Conservation (phyloP, 2,888 invertebrate genomes). For the Tiphia femorata region DNA sequence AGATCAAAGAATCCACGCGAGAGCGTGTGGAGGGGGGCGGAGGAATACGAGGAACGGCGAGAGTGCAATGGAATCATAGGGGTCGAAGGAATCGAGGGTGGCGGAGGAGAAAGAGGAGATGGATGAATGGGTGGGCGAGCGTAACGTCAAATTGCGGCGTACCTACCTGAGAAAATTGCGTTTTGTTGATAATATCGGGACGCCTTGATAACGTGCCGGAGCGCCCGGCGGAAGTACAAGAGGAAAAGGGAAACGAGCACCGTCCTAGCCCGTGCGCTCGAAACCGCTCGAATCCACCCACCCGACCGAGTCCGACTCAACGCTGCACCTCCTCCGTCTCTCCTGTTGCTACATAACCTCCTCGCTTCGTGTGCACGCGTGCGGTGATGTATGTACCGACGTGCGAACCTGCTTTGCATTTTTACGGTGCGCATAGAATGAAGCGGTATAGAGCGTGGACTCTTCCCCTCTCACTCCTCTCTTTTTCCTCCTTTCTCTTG, state of each 20-base stretch:
- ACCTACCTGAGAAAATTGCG: slow-evolving; percentile 45
- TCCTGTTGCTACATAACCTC: not conserved
- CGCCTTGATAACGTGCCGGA: slow-evolving; percentile 38
- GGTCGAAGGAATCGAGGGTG: not conserved
- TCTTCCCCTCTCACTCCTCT: slow-evolving; percentile 1
- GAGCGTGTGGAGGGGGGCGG: not conserved
- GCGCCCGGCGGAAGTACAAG: slow-evolving; percentile 38
- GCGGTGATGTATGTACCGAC: slow-evolving; percentile 38
- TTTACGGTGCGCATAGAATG: slow-evolving; percentile 50
- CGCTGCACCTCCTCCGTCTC: slow-evolving; percentile 11
- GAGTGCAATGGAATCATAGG: not conserved
- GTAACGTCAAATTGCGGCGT: slow-evolving; percentile 38
- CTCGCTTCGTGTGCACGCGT: slow-evolving; percentile 26
- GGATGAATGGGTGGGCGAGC: slow-evolving; percentile 16
- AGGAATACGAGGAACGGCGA: not conserved
- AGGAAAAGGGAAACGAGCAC: slow-evolving; percentile 4
- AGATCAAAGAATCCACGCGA: too few relatives aligned
- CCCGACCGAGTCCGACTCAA: slow-evolving; percentile 2
- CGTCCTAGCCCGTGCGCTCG: not conserved
- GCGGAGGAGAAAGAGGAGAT: slow-evolving; percentile 4
- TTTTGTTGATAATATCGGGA: slow-evolving; percentile 46
- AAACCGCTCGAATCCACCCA: too few relatives aligned
- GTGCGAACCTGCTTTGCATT: slow-evolving; percentile 50
- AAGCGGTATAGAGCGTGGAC: slow-evolving; percentile 47
- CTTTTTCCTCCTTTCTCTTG: too few relatives aligned